These are phyloP conservation scores for Galagoides demidoff DNA, from an alignment of 2,797 vertebrate genomes.

Conservation along the genomic window DNA sequence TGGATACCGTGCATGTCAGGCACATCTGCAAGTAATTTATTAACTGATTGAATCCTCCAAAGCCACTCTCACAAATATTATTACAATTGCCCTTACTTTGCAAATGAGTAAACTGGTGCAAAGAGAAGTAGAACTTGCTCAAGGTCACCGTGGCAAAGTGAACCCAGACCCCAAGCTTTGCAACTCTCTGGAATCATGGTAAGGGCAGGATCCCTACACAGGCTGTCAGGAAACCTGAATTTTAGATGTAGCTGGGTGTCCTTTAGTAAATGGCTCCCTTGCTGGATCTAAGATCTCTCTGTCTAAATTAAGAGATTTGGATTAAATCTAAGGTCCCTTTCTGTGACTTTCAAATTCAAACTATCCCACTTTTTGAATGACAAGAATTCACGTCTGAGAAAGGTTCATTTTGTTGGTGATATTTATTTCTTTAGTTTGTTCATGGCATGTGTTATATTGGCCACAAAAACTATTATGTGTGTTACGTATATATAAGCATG, in stretches of 20 bases:
- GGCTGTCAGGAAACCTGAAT: neutral
- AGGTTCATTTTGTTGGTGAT: neutral
- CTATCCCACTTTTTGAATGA: neutral
- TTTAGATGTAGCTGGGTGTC: neutral
- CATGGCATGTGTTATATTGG: slow-evolving; percentile 44
- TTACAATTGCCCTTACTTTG: neutral
- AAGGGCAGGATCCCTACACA: neutral
- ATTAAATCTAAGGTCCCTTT: slow-evolving; percentile 10
- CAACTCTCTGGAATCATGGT: neutral
- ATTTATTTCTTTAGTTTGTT: slow-evolving; percentile 45
- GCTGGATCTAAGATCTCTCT: neutral
- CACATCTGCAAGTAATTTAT: neutral
- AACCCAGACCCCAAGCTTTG: neutral
- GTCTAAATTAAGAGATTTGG: neutral
- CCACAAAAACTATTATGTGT: slow-evolving; percentile 49
- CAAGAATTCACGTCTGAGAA: neutral
- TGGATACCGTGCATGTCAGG: neutral
- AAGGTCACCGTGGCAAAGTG: neutral
- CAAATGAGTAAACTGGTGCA: neutral
- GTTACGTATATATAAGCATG: neutral
- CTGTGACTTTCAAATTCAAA: slow-evolving; percentile 14
- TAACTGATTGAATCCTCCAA: neutral
- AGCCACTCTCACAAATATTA: neutral
- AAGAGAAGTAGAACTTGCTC: neutral
- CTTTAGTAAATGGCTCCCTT: neutral